phyloP scores from a whole-genome alignment of 2,797 vertebrate genomes.

The Agapornis canus region DNA sequence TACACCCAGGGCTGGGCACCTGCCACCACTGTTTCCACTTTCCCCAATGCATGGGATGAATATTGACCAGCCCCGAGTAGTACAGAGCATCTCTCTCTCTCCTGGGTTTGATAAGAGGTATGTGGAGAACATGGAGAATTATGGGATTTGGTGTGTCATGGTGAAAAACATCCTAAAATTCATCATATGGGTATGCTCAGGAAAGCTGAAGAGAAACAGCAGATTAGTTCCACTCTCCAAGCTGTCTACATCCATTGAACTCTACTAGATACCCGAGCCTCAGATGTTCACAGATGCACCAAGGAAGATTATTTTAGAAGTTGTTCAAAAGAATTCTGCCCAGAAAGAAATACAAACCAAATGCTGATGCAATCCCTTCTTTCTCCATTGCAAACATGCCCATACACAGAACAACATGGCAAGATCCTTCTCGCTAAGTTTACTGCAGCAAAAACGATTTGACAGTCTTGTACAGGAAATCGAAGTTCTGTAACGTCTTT shows the following conservation, averaged over 20 bases:
- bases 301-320: not conserved
- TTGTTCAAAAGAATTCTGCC: constrained; percentile 47
- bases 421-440: constrained; percentile 42
- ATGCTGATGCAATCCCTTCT: not conserved
- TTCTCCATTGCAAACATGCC: not conserved
- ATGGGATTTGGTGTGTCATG: not conserved
- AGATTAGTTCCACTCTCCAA: not conserved
- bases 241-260: constrained; percentile 46
- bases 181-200: not conserved
- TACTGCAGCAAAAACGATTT: constrained; percentile 47
- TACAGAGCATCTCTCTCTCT: not conserved
- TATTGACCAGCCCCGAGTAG: not conserved
- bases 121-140: accelerated
- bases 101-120: not conserved
- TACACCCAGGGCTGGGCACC: accelerated
- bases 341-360: constrained; percentile 41
- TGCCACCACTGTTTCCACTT: accelerated
- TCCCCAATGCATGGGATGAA: accelerated
- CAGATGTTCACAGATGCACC: constrained; percentile 23
- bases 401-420: not conserved
- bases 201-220: not conserved
- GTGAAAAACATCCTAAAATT: not conserved
- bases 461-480: constrained; percentile 71
- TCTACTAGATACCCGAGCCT: constrained; percentile 22
- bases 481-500: constrained; percentile 38